Evolutionary conservation across 2,888 invertebrate genomes (phyloP).

Genomic region (Erebia ligea): DNA sequence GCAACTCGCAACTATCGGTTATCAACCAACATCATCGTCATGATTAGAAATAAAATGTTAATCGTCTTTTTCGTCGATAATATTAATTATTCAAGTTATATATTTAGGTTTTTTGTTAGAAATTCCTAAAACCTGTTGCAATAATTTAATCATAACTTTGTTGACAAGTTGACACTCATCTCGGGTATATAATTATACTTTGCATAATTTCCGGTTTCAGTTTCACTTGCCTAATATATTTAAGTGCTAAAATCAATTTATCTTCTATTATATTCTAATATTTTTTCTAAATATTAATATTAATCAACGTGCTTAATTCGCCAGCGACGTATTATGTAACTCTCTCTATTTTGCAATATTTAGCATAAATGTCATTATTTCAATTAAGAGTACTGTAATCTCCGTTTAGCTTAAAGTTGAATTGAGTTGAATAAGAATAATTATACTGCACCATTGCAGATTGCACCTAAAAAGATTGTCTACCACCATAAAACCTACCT

Average conservation of each 20-base stretch:
- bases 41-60: neutral
- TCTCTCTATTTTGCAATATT: neutral
- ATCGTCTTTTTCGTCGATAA: neutral
- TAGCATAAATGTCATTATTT: neutral
- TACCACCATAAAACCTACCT: too few species aligned
- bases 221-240: conserved; percentile 15
- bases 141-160: conserved; percentile 2
- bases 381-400: too few species aligned
- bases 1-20: neutral
- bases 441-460: too few species aligned
- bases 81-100: neutral
- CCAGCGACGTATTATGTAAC: neutral
- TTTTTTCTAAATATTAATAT: neutral
- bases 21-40: neutral
- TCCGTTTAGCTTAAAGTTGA: too few species aligned
- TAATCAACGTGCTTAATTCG: conserved; percentile 4
- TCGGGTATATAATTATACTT: neutral
- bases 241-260: conserved; percentile 9
- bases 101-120: neutral
- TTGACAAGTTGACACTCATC: conserved; percentile 17
- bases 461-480: too few species aligned
- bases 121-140: conserved; percentile 5
- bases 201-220: conserved; percentile 15
- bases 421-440: too few species aligned
- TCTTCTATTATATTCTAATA: conserved; percentile 1